Evolutionary conservation across 1,140 invertebrate species (phyloP).

Genomic region (Palaemon carinicauda): DNA sequence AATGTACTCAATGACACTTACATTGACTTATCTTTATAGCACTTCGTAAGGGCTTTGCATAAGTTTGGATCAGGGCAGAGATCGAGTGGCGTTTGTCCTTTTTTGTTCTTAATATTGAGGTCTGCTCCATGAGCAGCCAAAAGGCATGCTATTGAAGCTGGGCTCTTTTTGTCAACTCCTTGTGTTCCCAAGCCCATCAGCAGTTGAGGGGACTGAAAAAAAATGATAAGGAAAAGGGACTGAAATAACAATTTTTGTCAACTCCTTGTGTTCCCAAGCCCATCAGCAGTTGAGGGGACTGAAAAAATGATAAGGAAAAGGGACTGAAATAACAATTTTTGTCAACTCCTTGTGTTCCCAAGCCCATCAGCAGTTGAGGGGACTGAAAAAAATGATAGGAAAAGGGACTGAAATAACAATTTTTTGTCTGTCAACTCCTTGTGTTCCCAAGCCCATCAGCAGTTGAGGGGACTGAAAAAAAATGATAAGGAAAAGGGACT

Average conservation of each 20-base stretch:
- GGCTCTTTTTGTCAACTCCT: constrained; percentile 93
- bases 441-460: constrained; percentile 85
- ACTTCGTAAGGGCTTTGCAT: constrained; percentile 91
- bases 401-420: too few relatives aligned
- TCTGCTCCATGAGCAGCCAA: constrained; percentile 94
- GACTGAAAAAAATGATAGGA: too few relatives aligned
- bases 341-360: too few relatives aligned
- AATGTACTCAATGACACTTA: constrained; percentile 62
- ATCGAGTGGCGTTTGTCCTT: constrained; percentile 94
- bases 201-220: constrained; percentile 68
- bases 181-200: constrained; percentile 87
- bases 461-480: constrained; percentile 68
- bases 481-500: background rate
- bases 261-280: too few relatives aligned
- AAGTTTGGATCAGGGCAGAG: constrained; percentile 96
- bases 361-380: too few relatives aligned
- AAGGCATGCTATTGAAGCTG: constrained; percentile 95
- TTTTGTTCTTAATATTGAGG: constrained; percentile 93
- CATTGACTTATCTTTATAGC: constrained; percentile 86
- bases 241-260: too few relatives aligned
- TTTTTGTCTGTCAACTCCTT: constrained; percentile 92
- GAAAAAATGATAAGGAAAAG: too few relatives aligned
- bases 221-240: background rate
- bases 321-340: too few relatives aligned
- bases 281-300: too few relatives aligned